phyloP scores from a whole-genome alignment of 1,140 invertebrate species.

The Aleiodes sp. region DNA sequence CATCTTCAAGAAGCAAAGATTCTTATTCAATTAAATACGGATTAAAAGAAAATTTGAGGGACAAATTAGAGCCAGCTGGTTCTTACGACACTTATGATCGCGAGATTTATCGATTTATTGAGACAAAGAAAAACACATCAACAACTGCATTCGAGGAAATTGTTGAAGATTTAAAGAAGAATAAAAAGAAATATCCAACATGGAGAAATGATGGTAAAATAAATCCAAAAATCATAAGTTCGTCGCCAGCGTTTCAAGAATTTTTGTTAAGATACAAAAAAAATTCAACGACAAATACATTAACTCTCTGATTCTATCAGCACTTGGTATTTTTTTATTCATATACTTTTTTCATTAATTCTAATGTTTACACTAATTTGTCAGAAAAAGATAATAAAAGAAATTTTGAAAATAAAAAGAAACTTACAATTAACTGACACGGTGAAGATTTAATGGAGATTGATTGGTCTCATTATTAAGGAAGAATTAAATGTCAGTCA shows the following conservation, averaged over 20 bases:
- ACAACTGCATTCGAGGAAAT: not conserved
- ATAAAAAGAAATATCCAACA: not conserved
- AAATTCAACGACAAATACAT: slow-evolving; percentile 7
- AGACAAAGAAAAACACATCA: not conserved
- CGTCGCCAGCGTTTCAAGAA: slow-evolving; percentile 37
- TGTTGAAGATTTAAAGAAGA: not conserved
- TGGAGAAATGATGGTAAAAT: not conserved
- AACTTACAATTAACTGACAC: too few species aligned
- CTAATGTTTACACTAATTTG: slow-evolving; percentile 1
- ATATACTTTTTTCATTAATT: not conserved
- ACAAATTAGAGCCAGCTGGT: not conserved
- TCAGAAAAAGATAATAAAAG: slow-evolving; percentile 1
- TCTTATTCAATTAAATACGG: not conserved
- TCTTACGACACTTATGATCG: slow-evolving; percentile 6
- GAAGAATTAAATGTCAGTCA: not conserved
- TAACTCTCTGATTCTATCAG: not conserved
- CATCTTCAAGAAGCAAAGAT: not conserved
- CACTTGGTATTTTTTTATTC: slow-evolving; percentile 8
- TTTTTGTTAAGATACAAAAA: slow-evolving; percentile 32
- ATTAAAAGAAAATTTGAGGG: not conserved
- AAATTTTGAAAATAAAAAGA: too few species aligned
- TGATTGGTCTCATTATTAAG: not conserved
- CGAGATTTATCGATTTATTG: slow-evolving; percentile 18
- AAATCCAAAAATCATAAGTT: slow-evolving; percentile 29
- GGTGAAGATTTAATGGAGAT: not conserved